Base-by-base conservation (phyloP, 1,140 invertebrate species). In the Meteorus sp. region DNA sequence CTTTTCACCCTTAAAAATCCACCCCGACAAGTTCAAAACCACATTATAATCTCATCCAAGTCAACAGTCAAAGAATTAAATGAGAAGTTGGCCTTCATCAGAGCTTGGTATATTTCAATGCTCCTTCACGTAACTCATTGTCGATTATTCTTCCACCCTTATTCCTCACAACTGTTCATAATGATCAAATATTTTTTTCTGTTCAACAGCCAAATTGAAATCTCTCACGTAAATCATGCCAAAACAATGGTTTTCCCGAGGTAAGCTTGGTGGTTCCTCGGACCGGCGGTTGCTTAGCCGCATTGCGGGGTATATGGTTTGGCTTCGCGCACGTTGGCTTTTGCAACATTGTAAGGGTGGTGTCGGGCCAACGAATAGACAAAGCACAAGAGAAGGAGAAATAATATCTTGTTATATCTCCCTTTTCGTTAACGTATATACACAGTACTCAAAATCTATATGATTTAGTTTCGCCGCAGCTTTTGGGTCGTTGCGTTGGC, bases 161-260 rank as follows among this genome's bases (percentile, higher is more conserved):
- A 7, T 11, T 33, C 29, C 6, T 33, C 29, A 33, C 11, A 33
- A 7, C 11, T 11, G 29, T 33, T 7, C 11, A 33, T 33, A 5
- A 27, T 15, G 19, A 29, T 29, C 7, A 37, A 13, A 23, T 43
- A 51, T 19, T 17, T 15, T 31, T 66, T 59, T 65, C 61, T 52
- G 48, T 29, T 54, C 56, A 35, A 23, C 58, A 59, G 63, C 63
- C 59, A 65, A 68, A 70, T 66, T 70, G 62, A 63, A 68, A 70
- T 64, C 64, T 63, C 57, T 63, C 63, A 63, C 66, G 61, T 70
- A 68, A 70, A 70, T 70, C 66, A 70, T 65, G 62, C 60, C 63
- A 60, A 60, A 66, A 67, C 68, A 70, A 70, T 68, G 64, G 65
- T 44, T 64, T 60, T 52, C 52, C 20, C 54, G 41, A 56, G 52